These are phyloP conservation scores for Cepaea hortensis DNA, from an alignment of 2,888 invertebrate species.

Conservation along the genomic window DNA sequence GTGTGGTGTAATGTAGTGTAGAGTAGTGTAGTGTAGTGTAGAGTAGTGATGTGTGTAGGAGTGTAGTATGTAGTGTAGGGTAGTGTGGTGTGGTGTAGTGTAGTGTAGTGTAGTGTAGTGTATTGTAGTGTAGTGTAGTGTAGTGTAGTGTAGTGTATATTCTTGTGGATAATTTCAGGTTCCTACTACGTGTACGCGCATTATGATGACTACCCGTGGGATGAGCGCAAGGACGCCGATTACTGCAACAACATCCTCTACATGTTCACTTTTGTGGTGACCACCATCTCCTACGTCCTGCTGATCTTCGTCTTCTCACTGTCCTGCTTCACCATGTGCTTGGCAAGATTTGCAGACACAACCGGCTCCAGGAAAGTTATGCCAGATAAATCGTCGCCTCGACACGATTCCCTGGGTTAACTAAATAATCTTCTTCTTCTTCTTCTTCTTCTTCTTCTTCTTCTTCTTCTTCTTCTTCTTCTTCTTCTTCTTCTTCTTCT, in stretches of 20 bases:
- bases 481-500: background rate
- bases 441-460: background rate
- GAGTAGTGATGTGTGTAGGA: too few relatives aligned
- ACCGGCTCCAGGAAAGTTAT: background rate
- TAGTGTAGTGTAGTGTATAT: too few relatives aligned
- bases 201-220: background rate
- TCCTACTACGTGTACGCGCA: background rate
- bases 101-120: too few relatives aligned
- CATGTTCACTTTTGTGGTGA: background rate
- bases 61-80: too few relatives aligned
- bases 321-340: background rate
- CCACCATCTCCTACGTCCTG: background rate
- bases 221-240: too few relatives aligned
- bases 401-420: background rate
- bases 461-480: background rate
- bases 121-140: too few relatives aligned
- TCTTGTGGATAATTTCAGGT: background rate
- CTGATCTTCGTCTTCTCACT: background rate
- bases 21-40: too few relatives aligned
- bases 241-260: conserved; percentile 12
- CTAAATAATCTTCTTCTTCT: background rate
- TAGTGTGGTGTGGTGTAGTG: too few relatives aligned
- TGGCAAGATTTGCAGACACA: background rate
- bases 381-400: background rate
- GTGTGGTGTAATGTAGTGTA: too few relatives aligned